Conservation (phyloP, 1,140 invertebrate genomes). For the Diorhabda elongata region DNA sequence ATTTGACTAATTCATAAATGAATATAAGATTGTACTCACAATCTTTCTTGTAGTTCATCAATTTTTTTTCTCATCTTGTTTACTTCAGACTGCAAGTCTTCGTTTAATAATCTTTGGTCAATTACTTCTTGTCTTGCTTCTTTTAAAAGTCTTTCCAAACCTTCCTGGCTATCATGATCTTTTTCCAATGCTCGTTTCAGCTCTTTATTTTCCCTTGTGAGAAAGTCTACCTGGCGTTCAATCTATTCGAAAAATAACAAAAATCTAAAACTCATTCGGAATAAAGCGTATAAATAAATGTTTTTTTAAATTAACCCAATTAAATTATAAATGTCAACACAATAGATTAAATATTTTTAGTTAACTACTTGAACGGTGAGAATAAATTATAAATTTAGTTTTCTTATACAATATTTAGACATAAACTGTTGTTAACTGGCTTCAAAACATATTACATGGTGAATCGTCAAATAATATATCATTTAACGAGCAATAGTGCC, state of each 20-base stretch:
- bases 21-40: slow-evolving; percentile 47
- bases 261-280: background rate
- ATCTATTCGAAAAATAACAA: slow-evolving; percentile 14
- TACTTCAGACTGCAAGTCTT: slow-evolving; percentile 53
- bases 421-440: too few relatives aligned
- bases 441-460: too few relatives aligned
- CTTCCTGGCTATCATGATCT: slow-evolving; percentile 48
- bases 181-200: slow-evolving; percentile 49
- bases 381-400: too few relatives aligned
- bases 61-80: slow-evolving; percentile 47
- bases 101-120: slow-evolving; percentile 49
- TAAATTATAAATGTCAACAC: too few relatives aligned
- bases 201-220: slow-evolving; percentile 47
- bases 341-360: too few relatives aligned
- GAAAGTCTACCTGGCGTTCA: slow-evolving; percentile 34
- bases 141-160: slow-evolving; percentile 51
- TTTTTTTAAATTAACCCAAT: slow-evolving; percentile 3
- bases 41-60: slow-evolving; percentile 49
- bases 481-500: too few relatives aligned
- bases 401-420: too few relatives aligned
- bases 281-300: background rate
- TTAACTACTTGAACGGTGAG: too few relatives aligned
- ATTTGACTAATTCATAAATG: too few relatives aligned
- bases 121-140: slow-evolving; percentile 52
- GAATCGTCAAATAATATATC: too few relatives aligned